Percentiles rank a stretch among this genome's conserved stretches.
Evolutionary conservation across 2,113 vertebrate species (phyloP).

Genomic region (Perca flavescens): DNA sequence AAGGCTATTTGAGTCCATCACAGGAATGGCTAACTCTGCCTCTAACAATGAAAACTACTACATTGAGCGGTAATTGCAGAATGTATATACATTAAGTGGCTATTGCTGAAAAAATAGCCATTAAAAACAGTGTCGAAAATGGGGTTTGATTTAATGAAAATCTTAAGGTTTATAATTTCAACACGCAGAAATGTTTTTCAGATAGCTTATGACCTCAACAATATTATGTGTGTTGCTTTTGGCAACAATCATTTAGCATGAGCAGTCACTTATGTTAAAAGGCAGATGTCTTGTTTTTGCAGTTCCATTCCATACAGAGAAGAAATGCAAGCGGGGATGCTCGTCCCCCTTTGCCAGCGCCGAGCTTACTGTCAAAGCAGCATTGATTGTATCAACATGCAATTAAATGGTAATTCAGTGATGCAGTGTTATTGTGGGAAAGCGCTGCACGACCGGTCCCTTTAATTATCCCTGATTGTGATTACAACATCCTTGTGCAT

Average conservation of each 20-base stretch:
- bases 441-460: conserved; percentile 47
- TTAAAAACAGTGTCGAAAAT: neutral
- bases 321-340: neutral
- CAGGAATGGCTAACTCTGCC: neutral
- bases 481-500: conserved; percentile 58
- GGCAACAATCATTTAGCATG: conserved; percentile 16
- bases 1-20: neutral
- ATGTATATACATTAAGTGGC: neutral
- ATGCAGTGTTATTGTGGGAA: conserved; percentile 53
- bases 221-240: neutral
- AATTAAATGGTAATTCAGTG: conserved; percentile 75
- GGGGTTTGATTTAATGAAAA: neutral
- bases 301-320: conserved; percentile 6
- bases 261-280: conserved; percentile 12
- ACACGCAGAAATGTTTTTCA: neutral
- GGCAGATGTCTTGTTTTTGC: conserved; percentile 28
- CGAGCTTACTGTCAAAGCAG: conserved; percentile 60
- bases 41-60: no score
- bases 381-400: conserved; percentile 70
- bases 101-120: neutral
- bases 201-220: neutral
- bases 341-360: neutral
- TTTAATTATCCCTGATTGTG: conserved; percentile 76
- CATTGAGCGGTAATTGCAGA: no score
- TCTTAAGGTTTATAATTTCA: neutral